These are phyloP conservation scores for Drosophila peninsularis DNA, from an alignment of 2,888 invertebrate species.

Conservation along the genomic window DNA sequence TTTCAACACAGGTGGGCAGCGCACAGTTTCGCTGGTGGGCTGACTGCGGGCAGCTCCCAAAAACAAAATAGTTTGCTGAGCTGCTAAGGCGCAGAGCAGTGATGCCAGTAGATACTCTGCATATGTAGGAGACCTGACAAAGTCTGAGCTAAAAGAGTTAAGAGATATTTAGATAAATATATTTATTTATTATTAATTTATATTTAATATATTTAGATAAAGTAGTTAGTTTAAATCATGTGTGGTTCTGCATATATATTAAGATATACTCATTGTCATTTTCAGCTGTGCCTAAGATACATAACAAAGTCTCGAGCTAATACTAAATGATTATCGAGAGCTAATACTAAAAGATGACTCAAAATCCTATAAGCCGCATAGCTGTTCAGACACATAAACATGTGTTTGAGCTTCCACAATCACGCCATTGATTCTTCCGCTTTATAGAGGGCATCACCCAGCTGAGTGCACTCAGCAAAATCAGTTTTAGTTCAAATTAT, in stretches of 20 bases:
- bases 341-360: neutral
- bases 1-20: constrained; percentile 67
- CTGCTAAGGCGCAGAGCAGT: neutral
- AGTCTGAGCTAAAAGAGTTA: too few species aligned
- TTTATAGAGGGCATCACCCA: neutral
- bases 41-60: constrained; percentile 5
- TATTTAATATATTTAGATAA: too few species aligned
- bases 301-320: neutral
- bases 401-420: neutral
- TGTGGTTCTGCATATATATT: too few species aligned
- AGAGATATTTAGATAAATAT: too few species aligned
- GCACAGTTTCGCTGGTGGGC: constrained; percentile 24
- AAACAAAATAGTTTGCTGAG: constrained; percentile 5
- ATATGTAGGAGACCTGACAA: too few species aligned
- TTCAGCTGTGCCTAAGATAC: neutral
- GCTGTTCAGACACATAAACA: neutral
- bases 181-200: too few species aligned
- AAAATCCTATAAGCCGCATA: too few species aligned
- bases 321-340: neutral
- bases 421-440: neutral
- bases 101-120: constrained; percentile 19
- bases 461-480: neutral
- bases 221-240: too few species aligned
- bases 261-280: too few species aligned
- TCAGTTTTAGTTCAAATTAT: neutral